phyloP scores from a whole-genome alignment of 2,113 vertebrate genomes.

The Eidolon helvum region DNA sequence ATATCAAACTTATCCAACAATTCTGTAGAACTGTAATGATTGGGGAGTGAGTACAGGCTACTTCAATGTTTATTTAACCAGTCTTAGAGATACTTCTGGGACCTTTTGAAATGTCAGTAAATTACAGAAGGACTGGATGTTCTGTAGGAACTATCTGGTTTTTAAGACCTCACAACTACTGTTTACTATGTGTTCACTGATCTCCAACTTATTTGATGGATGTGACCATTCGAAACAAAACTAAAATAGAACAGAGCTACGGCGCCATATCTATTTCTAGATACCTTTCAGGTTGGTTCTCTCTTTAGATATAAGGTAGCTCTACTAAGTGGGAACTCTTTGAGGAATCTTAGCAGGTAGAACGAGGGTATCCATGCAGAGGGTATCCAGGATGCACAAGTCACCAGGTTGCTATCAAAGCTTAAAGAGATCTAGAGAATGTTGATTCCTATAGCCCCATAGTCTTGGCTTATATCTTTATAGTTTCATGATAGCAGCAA shows the following conservation, averaged over 20 bases:
- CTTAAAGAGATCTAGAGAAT: neutral
- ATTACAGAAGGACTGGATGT: neutral
- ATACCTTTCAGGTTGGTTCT: neutral
- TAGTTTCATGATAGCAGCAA: neutral
- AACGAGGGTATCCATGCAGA: neutral
- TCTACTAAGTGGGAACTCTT: neutral
- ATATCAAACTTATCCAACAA: neutral
- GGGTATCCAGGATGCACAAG: too few species aligned
- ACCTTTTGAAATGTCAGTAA: neutral
- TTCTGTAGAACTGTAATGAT: neutral
- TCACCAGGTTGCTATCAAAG: neutral
- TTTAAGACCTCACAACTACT: neutral
- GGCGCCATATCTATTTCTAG: neutral
- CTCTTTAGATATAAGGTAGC: neutral
- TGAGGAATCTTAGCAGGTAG: neutral
- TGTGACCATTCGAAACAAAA: neutral
- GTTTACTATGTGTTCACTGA: neutral
- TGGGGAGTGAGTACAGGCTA: neutral
- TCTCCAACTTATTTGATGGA: neutral
- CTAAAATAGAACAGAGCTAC: neutral
- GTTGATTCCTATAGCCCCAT: neutral
- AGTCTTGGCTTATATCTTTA: neutral
- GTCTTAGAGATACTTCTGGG: neutral
- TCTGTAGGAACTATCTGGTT: neutral
- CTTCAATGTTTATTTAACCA: neutral